Base-by-base conservation (phyloP, 2,113 vertebrate species). In the Triplophysa rosa region DNA sequence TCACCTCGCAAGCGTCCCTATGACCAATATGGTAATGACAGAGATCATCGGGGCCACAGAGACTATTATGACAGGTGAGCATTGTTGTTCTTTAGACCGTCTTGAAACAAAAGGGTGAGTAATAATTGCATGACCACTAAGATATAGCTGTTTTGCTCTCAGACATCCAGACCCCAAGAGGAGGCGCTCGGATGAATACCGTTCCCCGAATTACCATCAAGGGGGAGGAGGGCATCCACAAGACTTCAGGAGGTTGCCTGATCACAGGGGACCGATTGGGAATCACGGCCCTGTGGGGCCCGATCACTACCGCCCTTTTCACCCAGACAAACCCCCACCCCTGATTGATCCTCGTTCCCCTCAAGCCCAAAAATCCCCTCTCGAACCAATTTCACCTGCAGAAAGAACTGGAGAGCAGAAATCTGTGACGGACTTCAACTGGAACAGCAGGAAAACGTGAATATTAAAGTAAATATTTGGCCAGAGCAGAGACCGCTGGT, bases 91-190 rank as follows among this genome's bases (percentile, higher is more conserved):
- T 37, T 37, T 7, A 37, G 33, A 37, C 33, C 5, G 33, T 37
- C 33, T 37, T 37, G 33, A 37, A 37, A 37, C 33, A 37, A 37
- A 37, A 37, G 33, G 33, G 6, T 37, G 6, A 45, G 42, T 45
- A 45, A 45, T 45, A 12, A 17, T 17, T 5, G 4, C 49, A 52
- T 52, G 13, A 58, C 19, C 19, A 21, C 17, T 58, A 58, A 58
- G 19, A n/a, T 58, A 2, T 13, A 19, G 29, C 10, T 52, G 23
- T 17, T 10, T 29, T 68, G 7, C 81, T 75, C 77, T 0, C 88
- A 99, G 98, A 86, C 95, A 98, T 86, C 93, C 95, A 33, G 98
- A 99, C 74, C 90, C 94, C 63, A 99, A 99, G 84, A 92, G 98
- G 10, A 92, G 97, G 63, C 92, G 98, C 12, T 90, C 94, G 0